phyloP scores from a whole-genome alignment of 1,140 invertebrate species.

The Papilio glaucus region DNA sequence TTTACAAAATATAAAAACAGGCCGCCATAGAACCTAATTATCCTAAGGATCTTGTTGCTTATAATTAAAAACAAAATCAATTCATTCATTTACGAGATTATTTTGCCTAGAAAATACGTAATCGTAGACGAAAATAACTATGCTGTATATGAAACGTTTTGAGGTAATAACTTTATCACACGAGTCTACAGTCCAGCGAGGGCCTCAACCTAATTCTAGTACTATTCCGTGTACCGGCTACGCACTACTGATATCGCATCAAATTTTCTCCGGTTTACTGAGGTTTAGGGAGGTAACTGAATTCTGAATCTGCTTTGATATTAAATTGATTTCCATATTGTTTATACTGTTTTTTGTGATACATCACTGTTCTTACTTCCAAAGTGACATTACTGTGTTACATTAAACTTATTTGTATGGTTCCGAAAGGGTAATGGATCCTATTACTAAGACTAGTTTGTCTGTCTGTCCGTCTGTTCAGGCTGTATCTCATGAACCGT shows the following conservation, averaged over 20 bases:
- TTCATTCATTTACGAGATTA: not conserved
- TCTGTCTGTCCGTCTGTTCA: too few relatives aligned
- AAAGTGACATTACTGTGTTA: too few relatives aligned
- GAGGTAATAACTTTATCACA: not conserved
- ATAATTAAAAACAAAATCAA: not conserved
- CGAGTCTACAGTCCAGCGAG: not conserved
- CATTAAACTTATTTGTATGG: too few relatives aligned
- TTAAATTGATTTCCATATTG: too few relatives aligned
- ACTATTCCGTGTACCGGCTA: not conserved
- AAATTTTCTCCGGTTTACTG: not conserved
- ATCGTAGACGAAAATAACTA: not conserved
- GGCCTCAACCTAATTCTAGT: constrained; percentile 18
- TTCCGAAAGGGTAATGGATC: too few relatives aligned
- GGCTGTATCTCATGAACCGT: too few relatives aligned
- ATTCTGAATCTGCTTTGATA: not conserved
- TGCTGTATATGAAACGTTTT: not conserved
- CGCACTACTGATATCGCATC: not conserved
- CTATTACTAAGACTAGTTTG: too few relatives aligned
- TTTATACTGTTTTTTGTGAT: too few relatives aligned
- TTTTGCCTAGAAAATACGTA: not conserved
- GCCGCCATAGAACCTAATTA: not conserved
- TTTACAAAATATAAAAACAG: too few relatives aligned
- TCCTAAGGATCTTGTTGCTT: not conserved
- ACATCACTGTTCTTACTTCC: too few relatives aligned
- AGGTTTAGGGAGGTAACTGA: not conserved